Evolutionary conservation across 2,113 vertebrate species (phyloP), one percentile per base, ranked within the genome.

Genomic region (Indicator maculatus): DNA sequence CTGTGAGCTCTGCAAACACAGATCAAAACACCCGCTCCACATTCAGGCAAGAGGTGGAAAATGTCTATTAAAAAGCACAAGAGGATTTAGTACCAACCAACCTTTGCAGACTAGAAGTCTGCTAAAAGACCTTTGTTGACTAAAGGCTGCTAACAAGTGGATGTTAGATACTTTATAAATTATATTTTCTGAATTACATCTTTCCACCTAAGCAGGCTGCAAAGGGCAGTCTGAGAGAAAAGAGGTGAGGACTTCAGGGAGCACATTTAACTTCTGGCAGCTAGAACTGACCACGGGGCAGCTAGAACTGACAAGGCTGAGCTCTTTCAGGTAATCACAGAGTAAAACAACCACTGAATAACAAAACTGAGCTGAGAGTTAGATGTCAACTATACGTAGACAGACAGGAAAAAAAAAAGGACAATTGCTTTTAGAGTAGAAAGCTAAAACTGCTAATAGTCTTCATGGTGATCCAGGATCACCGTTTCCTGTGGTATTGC

Each of bases 241-340:
- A 82, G 50, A 10, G 45, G 18, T 20, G 20, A 75, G 16, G 30
- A 45, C 33, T 61, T 84, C 39, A 70, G 20, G 13, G 16, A 5
- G 1, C 41, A 70, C 16, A 14, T 80, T 93, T 85, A 4, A 33
- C 21, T 70, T 76, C 67, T 56, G 21, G 27, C 52, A 80, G 11
- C 36, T 83, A n/a, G n/a, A 87, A 65, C 9, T 16, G n/a, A 56
- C 30, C 50, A 41, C 0, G 0, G 16, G 2, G 1, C 39, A n/a
- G n/a, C n/a, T n/a, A n/a, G n/a, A n/a, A n/a, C n/a, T n/a, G n/a
- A 10, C 39, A 55, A 76, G n/a, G 50, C 31, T 33, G 63, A 85
- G 33, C n/a, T 83, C 30, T 58, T 63, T 66, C 30, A 55, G 55
- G 14, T 66, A 73, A 53, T 7, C 27, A 59, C 12, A 38, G 8